Conservation (phyloP, 2,113 vertebrate genomes). For the Mesitornis unicolor region DNA sequence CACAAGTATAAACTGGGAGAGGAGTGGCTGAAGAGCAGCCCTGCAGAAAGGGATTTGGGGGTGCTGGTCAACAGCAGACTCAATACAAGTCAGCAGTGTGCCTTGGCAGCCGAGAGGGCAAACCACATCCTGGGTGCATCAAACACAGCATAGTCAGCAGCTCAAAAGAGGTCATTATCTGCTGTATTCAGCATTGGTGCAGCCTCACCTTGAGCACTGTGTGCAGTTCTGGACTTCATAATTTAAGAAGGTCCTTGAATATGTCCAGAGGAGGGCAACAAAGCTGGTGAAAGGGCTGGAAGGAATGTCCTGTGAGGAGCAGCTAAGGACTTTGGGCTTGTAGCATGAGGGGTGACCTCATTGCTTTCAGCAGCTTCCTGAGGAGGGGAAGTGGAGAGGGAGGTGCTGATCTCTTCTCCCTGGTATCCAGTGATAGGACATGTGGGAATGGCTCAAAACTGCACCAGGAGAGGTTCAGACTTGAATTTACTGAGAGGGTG, state of each 20-base stretch:
- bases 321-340: background rate
- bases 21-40: background rate
- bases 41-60: background rate
- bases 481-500: fast-evolving
- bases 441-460: background rate
- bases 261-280: background rate
- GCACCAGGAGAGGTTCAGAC: background rate
- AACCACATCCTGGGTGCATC: too few relatives aligned
- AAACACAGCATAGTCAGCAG: fast-evolving
- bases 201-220: background rate
- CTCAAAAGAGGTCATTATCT: too few relatives aligned
- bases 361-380: background rate
- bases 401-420: background rate
- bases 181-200: fast-evolving
- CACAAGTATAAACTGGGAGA: background rate
- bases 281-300: background rate
- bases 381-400: background rate
- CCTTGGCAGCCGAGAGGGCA: background rate
- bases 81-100: fast-evolving
- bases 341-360: background rate
- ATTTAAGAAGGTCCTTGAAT: background rate
- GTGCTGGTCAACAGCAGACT: background rate
- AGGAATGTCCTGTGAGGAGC: background rate
- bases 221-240: background rate
- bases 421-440: background rate